These are phyloP conservation scores for Sorex araneus DNA, from an alignment of 2,113 vertebrate species.

Conservation along the genomic window DNA sequence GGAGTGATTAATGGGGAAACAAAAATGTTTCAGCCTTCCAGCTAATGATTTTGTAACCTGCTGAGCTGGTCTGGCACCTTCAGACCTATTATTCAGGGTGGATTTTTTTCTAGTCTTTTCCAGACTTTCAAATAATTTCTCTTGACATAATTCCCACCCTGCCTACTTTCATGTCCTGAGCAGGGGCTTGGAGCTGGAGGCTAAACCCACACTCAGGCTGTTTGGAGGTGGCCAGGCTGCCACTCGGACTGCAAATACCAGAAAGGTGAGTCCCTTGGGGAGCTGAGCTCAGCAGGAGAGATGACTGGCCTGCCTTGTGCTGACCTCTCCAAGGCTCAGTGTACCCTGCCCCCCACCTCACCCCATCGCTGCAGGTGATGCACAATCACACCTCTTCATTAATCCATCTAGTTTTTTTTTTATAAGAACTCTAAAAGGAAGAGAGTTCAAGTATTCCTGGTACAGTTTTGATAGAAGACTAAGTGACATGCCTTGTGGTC, in stretches of 20 bases:
- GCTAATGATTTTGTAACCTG: conserved; percentile 47
- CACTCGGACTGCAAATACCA: background rate
- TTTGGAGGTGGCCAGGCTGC: background rate
- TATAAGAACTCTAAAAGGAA: conserved; percentile 56
- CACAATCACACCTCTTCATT: conserved; percentile 50
- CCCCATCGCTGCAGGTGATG: conserved; percentile 6
- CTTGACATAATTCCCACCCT: background rate
- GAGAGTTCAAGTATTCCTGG: conserved; percentile 69
- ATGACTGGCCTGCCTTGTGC: background rate
- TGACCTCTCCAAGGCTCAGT: no score
- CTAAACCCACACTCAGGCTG: background rate
- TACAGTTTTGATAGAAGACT: conserved; percentile 76
- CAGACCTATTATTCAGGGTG: conserved; percentile 26
- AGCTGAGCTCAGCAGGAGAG: background rate
- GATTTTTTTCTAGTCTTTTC: conserved; percentile 43
- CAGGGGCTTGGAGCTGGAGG: background rate
- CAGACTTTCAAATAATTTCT: conserved; percentile 29
- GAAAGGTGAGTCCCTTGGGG: background rate
- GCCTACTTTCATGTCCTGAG: background rate
- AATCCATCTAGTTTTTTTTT: conserved; percentile 52
- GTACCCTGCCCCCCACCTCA: background rate
- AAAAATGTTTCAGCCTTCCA: background rate
- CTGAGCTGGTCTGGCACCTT: conserved; percentile 62
- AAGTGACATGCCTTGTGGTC: conserved; percentile 64
- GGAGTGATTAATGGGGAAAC: conserved; percentile 29